Evolutionary conservation across 2,113 vertebrate genomes (phyloP).

Genomic region (Nipponia nippon): DNA sequence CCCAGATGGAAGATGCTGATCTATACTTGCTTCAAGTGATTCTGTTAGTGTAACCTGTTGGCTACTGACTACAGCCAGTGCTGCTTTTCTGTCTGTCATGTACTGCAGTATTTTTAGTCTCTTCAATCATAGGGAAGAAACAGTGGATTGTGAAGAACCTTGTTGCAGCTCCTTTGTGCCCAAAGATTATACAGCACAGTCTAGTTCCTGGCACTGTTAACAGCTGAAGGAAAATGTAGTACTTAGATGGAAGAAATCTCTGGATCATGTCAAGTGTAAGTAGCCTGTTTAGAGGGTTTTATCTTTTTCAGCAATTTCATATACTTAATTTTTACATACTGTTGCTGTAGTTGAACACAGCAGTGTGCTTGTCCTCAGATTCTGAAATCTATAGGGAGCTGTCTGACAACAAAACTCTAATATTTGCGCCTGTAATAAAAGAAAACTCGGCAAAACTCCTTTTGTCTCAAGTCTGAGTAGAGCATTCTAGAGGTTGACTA

Average conservation of each 20-base stretch:
- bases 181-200: background rate
- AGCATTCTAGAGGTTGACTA: background rate
- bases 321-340: background rate
- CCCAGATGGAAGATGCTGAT: background rate
- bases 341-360: background rate
- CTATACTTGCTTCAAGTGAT: background rate
- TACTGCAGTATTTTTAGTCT: background rate
- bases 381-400: background rate
- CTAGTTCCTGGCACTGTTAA: background rate
- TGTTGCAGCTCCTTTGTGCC: background rate
- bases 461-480: background rate
- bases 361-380: background rate
- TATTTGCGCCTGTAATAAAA: background rate
- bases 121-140: background rate
- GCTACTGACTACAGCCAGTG: background rate
- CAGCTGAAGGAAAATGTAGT: background rate
- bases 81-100: background rate
- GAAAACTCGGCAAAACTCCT: accelerated
- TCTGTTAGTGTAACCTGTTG: background rate
- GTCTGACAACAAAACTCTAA: background rate
- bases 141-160: background rate
- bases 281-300: background rate
- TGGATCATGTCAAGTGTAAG: background rate
- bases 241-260: background rate
- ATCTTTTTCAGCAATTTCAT: background rate